phyloP scores from a whole-genome alignment of 2,113 vertebrate species.

The Uropsilus gracilis region DNA sequence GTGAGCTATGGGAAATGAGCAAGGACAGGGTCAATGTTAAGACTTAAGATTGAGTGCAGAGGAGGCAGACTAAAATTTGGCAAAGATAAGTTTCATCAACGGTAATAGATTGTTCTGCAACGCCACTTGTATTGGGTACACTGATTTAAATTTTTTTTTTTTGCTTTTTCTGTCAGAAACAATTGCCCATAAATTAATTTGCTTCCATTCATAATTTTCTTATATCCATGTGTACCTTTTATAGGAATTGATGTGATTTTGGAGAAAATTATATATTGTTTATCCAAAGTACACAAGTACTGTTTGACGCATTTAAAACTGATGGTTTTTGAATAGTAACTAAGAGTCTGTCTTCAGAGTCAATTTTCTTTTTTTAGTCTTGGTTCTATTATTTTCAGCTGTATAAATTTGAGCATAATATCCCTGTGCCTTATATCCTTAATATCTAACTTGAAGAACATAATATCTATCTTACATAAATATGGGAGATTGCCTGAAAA shows the following conservation, averaged over 20 bases:
- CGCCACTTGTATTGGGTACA: not conserved
- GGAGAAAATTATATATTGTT: not conserved
- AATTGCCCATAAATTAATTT: not conserved
- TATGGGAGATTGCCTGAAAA: not conserved
- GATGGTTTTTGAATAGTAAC: not conserved
- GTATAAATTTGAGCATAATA: not conserved
- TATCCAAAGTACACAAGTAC: not conserved
- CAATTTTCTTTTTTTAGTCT: not conserved
- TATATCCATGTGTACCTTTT: not conserved
- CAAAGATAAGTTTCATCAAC: not conserved
- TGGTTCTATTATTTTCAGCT: not conserved
- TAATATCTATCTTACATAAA: not conserved
- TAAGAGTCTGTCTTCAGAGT: not conserved
- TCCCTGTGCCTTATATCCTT: not conserved
- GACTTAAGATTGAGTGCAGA: not conserved
- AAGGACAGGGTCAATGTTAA: not conserved
- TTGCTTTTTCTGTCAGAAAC: not conserved
- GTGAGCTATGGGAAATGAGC: rapidly evolving
- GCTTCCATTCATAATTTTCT: not conserved
- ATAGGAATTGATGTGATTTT: not conserved
- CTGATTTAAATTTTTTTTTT: not conserved
- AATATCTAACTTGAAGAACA: not conserved
- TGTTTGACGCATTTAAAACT: not conserved
- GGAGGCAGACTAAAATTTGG: rapidly evolving
- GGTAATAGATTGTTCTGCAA: not conserved